These are phyloP conservation scores for Resseliella maxima DNA, from an alignment of 2,888 invertebrate genomes.

Conservation along the genomic window DNA sequence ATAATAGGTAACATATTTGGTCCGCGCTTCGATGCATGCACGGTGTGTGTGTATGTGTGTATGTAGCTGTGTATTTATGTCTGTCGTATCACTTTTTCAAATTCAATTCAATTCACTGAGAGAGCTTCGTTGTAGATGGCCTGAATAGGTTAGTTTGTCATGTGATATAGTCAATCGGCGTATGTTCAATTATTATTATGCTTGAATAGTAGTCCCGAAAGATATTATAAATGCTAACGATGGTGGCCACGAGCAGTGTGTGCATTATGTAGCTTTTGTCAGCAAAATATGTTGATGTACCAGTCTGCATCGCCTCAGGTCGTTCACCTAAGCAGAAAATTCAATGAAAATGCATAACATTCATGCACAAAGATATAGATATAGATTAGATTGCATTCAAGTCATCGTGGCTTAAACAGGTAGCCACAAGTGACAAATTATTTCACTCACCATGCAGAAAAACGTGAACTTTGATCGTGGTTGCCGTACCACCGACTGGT, in stretches of 20 bases:
- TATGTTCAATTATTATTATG: conserved; percentile 27
- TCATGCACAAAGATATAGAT: neutral
- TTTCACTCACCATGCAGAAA: conserved; percentile 29
- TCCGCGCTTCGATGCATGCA: neutral
- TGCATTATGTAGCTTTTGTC: conserved; percentile 27
- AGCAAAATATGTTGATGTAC: conserved; percentile 41
- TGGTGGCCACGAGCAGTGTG: conserved; percentile 16
- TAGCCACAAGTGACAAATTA: neutral
- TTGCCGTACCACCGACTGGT: neutral
- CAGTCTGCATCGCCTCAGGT: conserved; percentile 47
- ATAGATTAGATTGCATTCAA: too few relatives aligned
- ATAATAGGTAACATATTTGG: neutral
- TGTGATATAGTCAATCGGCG: conserved; percentile 3
- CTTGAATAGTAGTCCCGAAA: conserved; percentile 52
- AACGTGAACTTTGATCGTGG: conserved; percentile 20
- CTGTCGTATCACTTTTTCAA: too few relatives aligned
- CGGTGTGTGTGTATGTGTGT: neutral
- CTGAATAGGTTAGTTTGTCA: neutral
- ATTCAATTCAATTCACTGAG: neutral
- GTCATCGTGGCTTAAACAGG: too few relatives aligned
- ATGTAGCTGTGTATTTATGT: neutral
- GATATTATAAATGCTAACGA: conserved; percentile 46
- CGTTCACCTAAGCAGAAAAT: conserved; percentile 2
- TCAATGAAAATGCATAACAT: too few relatives aligned
- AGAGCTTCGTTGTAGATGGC: neutral